phyloP scores from a whole-genome alignment of 2,888 invertebrate species.

The Cheilosia soror region DNA sequence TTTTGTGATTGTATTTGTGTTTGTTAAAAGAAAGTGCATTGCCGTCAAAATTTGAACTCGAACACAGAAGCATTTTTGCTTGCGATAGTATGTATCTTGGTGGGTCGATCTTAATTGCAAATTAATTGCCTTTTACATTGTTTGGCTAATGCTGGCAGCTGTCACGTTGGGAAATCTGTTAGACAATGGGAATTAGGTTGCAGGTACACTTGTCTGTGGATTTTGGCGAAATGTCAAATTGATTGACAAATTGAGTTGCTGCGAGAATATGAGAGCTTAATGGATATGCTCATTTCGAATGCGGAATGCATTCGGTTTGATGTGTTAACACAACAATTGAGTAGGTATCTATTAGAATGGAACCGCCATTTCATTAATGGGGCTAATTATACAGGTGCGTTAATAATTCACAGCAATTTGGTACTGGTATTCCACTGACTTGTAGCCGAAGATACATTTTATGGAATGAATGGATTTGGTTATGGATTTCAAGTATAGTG shows the following conservation, averaged over 20 bases:
- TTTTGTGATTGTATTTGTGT: conserved; percentile 11
- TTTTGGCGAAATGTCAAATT: conserved; percentile 71
- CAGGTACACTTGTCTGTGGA: conserved; percentile 62
- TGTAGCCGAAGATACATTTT: too few species aligned
- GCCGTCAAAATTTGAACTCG: neutral
- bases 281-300: conserved; percentile 60
- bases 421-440: too few species aligned
- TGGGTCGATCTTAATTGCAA: conserved; percentile 56
- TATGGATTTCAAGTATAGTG: too few species aligned
- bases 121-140: conserved; percentile 66
- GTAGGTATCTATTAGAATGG: too few species aligned
- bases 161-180: conserved; percentile 60
- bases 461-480: too few species aligned
- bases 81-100: conserved; percentile 6
- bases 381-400: too few species aligned
- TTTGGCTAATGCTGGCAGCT: conserved; percentile 56
- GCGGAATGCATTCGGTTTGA: conserved; percentile 49
- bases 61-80: neutral
- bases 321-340: neutral
- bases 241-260: conserved; percentile 68
- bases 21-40: conserved; percentile 38
- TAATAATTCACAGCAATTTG: too few species aligned
- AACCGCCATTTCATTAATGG: too few species aligned
- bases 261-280: conserved; percentile 40
- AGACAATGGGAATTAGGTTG: conserved; percentile 70